A percentile compares a stretch with the other conserved stretches of the same genome.
Conservation (phyloP, 1,140 invertebrate species). For the Formica exsecta region DNA sequence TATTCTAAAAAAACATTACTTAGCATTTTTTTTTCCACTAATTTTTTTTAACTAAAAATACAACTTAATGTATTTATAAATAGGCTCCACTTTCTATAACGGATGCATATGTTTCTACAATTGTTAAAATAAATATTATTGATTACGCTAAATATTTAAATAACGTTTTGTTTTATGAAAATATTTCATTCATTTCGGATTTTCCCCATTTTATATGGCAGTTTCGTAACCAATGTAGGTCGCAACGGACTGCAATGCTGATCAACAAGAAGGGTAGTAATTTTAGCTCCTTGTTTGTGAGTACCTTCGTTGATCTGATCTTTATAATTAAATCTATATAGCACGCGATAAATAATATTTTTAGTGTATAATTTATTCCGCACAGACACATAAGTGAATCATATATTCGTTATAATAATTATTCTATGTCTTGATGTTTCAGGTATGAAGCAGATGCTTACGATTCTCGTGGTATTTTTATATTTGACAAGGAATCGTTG, state of each 20-base stretch:
- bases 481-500: constrained; percentile 83
- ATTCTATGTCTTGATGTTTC: constrained; percentile 78
- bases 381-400: background rate
- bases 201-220: constrained; percentile 32
- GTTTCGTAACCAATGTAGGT: constrained; percentile 32
- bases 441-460: constrained; percentile 76
- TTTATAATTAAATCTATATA: constrained; percentile 27
- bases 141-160: constrained; percentile 1
- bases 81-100: background rate
- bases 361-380: background rate
- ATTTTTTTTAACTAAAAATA: too few relatives aligned
- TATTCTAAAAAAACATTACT: constrained; percentile 9
- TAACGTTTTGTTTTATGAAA: constrained; percentile 17
- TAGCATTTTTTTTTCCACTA: background rate
- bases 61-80: background rate
- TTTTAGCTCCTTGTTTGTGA: constrained; percentile 57
- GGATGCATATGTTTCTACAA: constrained; percentile 18
- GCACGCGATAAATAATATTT: constrained; percentile 17
- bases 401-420: constrained; percentile 48
- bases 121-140: constrained; percentile 36
- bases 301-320: constrained; percentile 58
- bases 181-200: background rate
- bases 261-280: constrained; percentile 55
- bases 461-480: constrained; percentile 81
- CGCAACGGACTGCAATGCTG: constrained; percentile 52